Percentiles rank a stretch among this genome's conserved stretches.
phyloP scores from a whole-genome alignment of 2,797 vertebrate species.

The Hafferia zeledoni region DNA sequence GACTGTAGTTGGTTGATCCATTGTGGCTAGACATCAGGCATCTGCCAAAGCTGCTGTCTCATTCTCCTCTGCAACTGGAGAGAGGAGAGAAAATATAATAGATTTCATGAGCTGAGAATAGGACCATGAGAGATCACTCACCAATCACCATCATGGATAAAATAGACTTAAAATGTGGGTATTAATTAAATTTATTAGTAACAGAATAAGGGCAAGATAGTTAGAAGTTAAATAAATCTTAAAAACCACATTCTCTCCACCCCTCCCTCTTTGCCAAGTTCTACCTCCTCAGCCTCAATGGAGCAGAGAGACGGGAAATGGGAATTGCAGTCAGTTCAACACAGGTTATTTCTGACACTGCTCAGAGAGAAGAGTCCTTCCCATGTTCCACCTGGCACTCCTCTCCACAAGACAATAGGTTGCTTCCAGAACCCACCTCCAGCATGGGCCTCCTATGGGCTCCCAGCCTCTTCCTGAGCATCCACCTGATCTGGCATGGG shows the following conservation, averaged over 20 bases:
- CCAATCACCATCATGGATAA: not conserved
- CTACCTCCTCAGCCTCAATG: not conserved
- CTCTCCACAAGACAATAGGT: not conserved
- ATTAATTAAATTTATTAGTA: not conserved
- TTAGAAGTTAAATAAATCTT: not conserved
- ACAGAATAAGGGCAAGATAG: not conserved
- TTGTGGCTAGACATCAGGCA: not conserved
- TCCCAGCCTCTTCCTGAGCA: not conserved
- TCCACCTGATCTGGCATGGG: not conserved
- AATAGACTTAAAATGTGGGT: not conserved
- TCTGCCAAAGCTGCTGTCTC: too few relatives aligned
- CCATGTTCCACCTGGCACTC: not conserved
- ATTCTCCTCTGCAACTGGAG: not conserved
- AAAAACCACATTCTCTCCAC: not conserved
- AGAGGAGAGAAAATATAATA: not conserved
- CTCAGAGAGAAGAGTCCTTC: not conserved
- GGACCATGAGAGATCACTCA: not conserved
- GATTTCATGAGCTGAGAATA: not conserved
- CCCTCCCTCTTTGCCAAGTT: not conserved
- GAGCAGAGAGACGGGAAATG: not conserved
- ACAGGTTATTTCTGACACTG: not conserved
- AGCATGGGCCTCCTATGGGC: not conserved
- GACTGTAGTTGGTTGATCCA: not conserved
- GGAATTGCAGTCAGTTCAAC: not conserved
- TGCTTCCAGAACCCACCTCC: not conserved